Conservation (phyloP, 1,140 invertebrate genomes). For the Drosophila leontia region DNA sequence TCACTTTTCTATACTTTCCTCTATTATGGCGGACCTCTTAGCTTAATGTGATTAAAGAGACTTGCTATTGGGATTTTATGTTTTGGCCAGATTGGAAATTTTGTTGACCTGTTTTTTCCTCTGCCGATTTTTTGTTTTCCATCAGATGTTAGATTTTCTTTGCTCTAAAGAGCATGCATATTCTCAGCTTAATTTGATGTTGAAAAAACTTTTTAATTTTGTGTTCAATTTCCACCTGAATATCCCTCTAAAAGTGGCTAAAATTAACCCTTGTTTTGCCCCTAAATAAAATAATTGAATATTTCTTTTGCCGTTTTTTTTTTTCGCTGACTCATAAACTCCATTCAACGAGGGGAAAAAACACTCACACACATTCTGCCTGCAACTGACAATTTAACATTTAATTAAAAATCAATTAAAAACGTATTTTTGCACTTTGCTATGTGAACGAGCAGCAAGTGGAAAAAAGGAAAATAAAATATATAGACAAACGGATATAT, state of each 20-base stretch:
- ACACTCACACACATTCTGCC: constrained; percentile 11
- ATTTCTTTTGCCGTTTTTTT: no score
- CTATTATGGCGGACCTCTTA: constrained; percentile 37
- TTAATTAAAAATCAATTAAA: constrained; percentile 83
- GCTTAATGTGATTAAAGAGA: constrained; percentile 47
- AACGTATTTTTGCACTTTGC: constrained; percentile 73
- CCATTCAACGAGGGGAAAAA: background rate
- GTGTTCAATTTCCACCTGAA: background rate
- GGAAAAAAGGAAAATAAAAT: constrained; percentile 7
- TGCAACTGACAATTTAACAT: constrained; percentile 80
- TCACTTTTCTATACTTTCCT: constrained; percentile 1
- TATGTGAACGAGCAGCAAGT: constrained; percentile 15
- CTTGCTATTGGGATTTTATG: constrained; percentile 38
- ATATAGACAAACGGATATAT: constrained; percentile 19
- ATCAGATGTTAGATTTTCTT: background rate
- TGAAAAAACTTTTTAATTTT: background rate
- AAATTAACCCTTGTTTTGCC: background rate
- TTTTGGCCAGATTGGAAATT: constrained; percentile 42
- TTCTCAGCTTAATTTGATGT: background rate
- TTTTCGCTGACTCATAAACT: constrained; percentile 24
- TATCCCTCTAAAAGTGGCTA: background rate
- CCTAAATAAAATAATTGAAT: constrained; percentile 19
- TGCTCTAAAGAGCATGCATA: background rate
- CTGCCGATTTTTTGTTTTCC: background rate
- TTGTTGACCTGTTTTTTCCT: constrained; percentile 29